Evolutionary conservation across 2,797 vertebrate species (phyloP), one percentile per base, ranked within the genome.

Genomic region (Sciaenops ocellatus): DNA sequence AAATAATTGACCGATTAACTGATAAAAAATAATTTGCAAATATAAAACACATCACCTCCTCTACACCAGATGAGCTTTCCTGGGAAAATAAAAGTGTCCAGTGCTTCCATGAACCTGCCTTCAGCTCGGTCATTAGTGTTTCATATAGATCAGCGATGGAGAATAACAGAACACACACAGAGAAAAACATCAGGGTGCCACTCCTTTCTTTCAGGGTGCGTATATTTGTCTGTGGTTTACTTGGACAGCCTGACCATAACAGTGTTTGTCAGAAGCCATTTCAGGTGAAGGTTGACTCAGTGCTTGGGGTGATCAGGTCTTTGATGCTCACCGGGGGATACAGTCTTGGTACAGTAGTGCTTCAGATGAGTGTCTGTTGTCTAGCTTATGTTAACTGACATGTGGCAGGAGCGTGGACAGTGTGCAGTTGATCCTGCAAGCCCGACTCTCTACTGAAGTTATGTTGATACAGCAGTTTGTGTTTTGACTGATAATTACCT

Each of bases 401-500:
- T 44, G 62, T 83, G 82, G 64, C 64, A 12, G 59, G 34, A 50
- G 47, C 71, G 60, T 3, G 30, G 75, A 12, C 73, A n/a, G 41
- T 15, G 48, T 63, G 70, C 75, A 47, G 57, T 30, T 80, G 64
- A 84, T 85, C 77, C 66, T 65, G 50, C n/a, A 0, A 60, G 66
- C 10, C 75, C 15, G 41, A 10, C 59, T 69, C 67, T 42, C 61
- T 42, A 1, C 63, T 80, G 22, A 77, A 79, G 73, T 83, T 76
- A 52, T 75, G 84, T 87, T 84, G 77, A 82, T 83, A 74, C 74
- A 82, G 81, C 82, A 70, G 46, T 72, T 81, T 16, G 52, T 82
- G 85, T 86, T 85, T 85, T 74, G 85, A 81, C 72, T 87, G 69
- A 79, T 82, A 81, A 89, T 90, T 79, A 72, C 75, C 56, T 61